Base-by-base conservation (phyloP, 2,113 vertebrate species). In the Limnothrissa miodon region DNA sequence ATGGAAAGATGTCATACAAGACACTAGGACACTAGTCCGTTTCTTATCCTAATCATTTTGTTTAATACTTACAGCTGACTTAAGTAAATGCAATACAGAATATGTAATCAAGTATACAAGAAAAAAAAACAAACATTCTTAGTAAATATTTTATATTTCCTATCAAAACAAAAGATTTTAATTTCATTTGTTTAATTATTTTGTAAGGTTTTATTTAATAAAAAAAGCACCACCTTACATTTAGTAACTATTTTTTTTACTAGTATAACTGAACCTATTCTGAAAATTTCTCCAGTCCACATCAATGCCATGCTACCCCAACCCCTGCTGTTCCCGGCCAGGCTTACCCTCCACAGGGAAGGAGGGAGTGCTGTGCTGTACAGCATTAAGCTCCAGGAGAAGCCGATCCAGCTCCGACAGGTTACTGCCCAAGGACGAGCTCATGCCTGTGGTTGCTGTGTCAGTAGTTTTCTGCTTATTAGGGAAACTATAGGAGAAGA, bases 401-500 rank as follows among this genome's bases (percentile, higher is more conserved):
- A 99, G 95, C 42, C 97, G 94, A 92, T 99, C 98, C 25, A 99
- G 95, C 92, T 99, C 98, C 0, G 98, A 99, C 23, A 99, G 94
- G 91, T 99, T 99, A 89, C 94, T 98, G 86, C 98, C 98, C 90
- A 98, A 88, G 1, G 95, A 96, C 45, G 97, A 94, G 84, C 94
- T 97, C 95, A 97, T 97, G 88, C 97, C 92, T 0, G 95, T 92
- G 0, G 96, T 94, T 2, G 98, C 97, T 0, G 96, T 94, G 81
- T 99, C 97, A 0, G 96, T 94, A 1, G 96, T 95, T 91, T 98
- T 99, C 91, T 96, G 97, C 91, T 99, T 99, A 91, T 99, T 99
- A 10, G 98, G 98, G 85, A 99, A 99, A 93, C 98, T 99, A 89
- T 2, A 81, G 82, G 19, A 15, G n/a, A 46, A 36, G 10, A 36